Base-by-base conservation (phyloP, 1,140 invertebrate species). In the Monomorium pharaonis region DNA sequence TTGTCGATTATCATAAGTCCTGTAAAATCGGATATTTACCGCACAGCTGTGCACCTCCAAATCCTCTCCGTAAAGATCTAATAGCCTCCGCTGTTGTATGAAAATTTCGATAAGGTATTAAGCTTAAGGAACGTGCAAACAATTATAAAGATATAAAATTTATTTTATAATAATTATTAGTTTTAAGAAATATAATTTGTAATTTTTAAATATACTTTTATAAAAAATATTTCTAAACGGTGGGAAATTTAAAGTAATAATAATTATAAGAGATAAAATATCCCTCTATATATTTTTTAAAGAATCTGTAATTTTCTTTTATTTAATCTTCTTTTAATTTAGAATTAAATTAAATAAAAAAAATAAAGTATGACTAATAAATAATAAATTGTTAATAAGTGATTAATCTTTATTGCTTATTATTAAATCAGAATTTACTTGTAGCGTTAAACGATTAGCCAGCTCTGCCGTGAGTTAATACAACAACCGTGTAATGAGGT, bases 11-110 rank as follows among this genome's bases (percentile, higher is more conserved):
- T 87, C 81, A 76, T 88, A 80, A 89, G 67, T 89, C 67, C 44
- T 75, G 69, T 89, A 86, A 89, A 89, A 88, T 89, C 58, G 83
- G 70, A 89, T 69, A 89, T 89, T 89, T 88, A 88, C 18, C 37
- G 60, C 51, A 75, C 21, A 27, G 24, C 24, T 74, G 63, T 72
- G 54, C 37, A 65, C 6, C n/a, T 37, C 21, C 42, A 75, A 27
- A 67, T 60, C 16, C 33, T 24, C 42, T 60, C 5, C 27, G 18
- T 9, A 10, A 63, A 14, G 14, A 6, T 60, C 60, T 77, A 62
- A 76, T 60, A 76, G 5, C 12, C 24, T 16, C 5, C 10, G 21
- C 7, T 60, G 10, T 51, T 49, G 7, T 10, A 24, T 44, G 27
- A 18, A 62, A 77, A 27, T 77, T 47, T 63, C 10, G 5, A 37